A percentile compares a stretch with the other conserved stretches of the same genome.
Evolutionary conservation across 2,888 invertebrate genomes (phyloP).

Genomic region (Calameuta pallipes): DNA sequence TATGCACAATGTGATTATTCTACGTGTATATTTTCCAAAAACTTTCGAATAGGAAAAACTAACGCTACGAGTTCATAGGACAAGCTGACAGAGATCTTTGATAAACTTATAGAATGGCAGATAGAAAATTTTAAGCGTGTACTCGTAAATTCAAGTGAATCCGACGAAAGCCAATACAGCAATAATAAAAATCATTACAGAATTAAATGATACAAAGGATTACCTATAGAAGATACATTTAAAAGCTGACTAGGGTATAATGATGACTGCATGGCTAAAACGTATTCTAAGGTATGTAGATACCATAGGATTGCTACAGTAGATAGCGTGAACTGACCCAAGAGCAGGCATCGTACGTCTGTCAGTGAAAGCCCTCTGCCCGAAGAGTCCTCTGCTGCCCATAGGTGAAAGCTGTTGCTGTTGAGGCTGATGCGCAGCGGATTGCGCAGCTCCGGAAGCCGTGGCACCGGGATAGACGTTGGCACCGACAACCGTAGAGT

Average conservation of each 20-base stretch:
- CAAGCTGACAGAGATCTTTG: neutral
- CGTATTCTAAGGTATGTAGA: neutral
- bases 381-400: conserved; percentile 76
- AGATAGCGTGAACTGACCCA: conserved; percentile 63
- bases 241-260: neutral
- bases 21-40: neutral
- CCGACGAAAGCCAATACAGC: neutral
- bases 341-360: conserved; percentile 75
- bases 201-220: conserved; percentile 13
- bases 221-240: neutral
- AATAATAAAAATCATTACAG: conserved; percentile 11
- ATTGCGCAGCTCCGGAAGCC: conserved; percentile 65
- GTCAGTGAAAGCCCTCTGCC: conserved; percentile 83
- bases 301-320: neutral
- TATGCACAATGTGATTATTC: neutral
- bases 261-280: neutral
- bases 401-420: conserved; percentile 72
- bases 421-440: conserved; percentile 65
- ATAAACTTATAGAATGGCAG: neutral
- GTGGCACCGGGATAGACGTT: conserved; percentile 61
- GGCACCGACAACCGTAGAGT: conserved; percentile 61
- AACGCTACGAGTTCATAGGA: neutral
- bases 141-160: neutral
- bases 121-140: neutral
- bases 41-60: neutral